Evolutionary conservation across 2,888 invertebrate species (phyloP).

Genomic region (Seladonia tumulorum): DNA sequence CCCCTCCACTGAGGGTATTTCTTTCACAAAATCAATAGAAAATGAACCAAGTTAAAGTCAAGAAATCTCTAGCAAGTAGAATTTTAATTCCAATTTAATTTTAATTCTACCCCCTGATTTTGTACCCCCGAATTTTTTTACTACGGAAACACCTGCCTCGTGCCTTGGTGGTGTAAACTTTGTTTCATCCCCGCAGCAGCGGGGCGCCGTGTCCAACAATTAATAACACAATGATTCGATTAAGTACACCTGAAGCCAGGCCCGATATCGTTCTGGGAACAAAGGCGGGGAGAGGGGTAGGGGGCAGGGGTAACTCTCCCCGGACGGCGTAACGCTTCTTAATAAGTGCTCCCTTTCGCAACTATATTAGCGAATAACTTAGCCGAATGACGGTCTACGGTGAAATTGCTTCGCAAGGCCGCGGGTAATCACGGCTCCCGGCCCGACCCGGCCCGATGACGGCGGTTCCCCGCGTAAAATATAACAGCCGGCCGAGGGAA

Average conservation of each 20-base stretch:
- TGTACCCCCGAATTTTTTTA: neutral
- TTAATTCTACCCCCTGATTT: too few relatives aligned
- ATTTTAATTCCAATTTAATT: too few relatives aligned
- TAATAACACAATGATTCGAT: constrained; percentile 17
- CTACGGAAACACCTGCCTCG: neutral
- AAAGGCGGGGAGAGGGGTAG: neutral
- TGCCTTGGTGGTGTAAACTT: neutral
- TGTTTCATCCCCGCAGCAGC: too few relatives aligned
- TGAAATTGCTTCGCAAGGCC: constrained; percentile 28
- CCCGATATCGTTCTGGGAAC: neutral
- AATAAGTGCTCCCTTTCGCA: constrained; percentile 20
- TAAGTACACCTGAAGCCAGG: neutral
- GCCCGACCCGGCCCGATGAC: constrained; percentile 19
- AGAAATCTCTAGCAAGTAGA: too few relatives aligned
- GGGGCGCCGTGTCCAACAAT: neutral
- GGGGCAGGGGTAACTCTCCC: neutral
- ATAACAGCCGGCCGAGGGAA: neutral
- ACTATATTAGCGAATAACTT: constrained; percentile 36
- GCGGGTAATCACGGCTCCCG: constrained; percentile 47
- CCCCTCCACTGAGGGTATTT: neutral
- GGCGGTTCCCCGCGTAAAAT: constrained; percentile 3
- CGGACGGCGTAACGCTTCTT: neutral
- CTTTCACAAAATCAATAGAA: neutral
- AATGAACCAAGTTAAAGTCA: neutral
- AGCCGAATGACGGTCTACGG: constrained; percentile 23